A percentile compares a stretch with the other conserved stretches of the same genome.
Evolutionary conservation across 2,888 invertebrate species (phyloP).

Genomic region (Drosophila gaucha): DNA sequence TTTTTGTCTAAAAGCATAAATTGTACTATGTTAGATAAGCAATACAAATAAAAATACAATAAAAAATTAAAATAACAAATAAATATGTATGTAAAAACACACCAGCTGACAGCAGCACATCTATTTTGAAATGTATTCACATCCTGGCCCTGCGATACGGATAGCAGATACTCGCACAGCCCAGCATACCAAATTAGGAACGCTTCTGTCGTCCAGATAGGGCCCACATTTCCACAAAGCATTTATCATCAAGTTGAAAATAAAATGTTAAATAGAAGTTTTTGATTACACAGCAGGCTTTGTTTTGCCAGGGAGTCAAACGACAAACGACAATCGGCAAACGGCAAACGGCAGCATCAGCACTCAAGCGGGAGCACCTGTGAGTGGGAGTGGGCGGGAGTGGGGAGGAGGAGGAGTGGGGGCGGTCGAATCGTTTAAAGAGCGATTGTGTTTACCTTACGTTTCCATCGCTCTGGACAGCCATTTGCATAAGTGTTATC

Average conservation of each 20-base stretch:
- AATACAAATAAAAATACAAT: background rate
- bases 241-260: constrained; percentile 73
- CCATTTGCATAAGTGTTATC: constrained; percentile 62
- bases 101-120: constrained; percentile 10
- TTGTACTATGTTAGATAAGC: background rate
- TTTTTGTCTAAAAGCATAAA: background rate
- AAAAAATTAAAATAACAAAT: constrained; percentile 7
- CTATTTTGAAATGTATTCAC: constrained; percentile 43
- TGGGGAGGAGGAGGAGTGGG: background rate
- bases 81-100: constrained; percentile 1
- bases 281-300: constrained; percentile 58
- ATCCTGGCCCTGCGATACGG: constrained; percentile 16
- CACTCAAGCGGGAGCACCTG: constrained; percentile 28
- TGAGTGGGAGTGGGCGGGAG: background rate
- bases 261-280: constrained; percentile 73
- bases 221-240: constrained; percentile 63
- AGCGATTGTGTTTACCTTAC: constrained; percentile 39
- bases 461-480: constrained; percentile 7
- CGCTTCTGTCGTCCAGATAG: constrained; percentile 35
- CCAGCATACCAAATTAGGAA: constrained; percentile 40
- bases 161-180: constrained; percentile 15
- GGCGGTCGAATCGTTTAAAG: constrained; percentile 18
- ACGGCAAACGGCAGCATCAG: constrained; percentile 28
- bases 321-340: constrained; percentile 1
- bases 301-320: constrained; percentile 40